Evolutionary conservation across 2,888 invertebrate species (phyloP).

Genomic region (Ctenicera cuprea): DNA sequence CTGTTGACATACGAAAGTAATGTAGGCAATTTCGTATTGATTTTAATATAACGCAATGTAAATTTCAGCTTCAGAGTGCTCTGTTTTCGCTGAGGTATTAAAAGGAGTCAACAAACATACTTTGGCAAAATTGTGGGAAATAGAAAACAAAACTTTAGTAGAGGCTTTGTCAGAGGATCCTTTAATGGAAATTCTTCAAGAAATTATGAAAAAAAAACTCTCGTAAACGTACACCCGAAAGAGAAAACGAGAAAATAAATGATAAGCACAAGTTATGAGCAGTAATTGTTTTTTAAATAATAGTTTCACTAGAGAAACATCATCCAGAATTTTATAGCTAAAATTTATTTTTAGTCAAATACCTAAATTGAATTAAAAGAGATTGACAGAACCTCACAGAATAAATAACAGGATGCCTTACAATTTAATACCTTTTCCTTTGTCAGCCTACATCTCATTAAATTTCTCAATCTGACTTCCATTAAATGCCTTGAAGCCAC

Average conservation of each 20-base stretch:
- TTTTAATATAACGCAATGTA: background rate
- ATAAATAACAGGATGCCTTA: background rate
- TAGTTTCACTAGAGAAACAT: no score
- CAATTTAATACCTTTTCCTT: background rate
- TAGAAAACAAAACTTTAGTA: background rate
- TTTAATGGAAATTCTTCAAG: constrained; percentile 10
- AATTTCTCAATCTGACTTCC: background rate
- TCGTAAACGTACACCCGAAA: no score
- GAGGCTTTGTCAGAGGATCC: background rate
- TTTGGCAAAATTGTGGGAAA: background rate
- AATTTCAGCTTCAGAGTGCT: constrained; percentile 9
- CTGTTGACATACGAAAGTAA: no score
- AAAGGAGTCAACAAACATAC: background rate
- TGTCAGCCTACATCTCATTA: background rate
- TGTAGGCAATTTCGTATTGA: background rate
- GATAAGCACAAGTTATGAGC: no score
- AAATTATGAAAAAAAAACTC: no score
- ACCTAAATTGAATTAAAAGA: no score
- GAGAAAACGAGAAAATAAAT: no score
- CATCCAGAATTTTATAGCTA: no score
- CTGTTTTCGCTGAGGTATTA: constrained; percentile 3
- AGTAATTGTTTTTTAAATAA: no score
- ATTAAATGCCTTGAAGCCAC: background rate
- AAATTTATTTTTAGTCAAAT: no score
- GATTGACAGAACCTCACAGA: no score